Conservation (phyloP, 1,140 invertebrate species). For the Psilanteris sp. region DNA sequence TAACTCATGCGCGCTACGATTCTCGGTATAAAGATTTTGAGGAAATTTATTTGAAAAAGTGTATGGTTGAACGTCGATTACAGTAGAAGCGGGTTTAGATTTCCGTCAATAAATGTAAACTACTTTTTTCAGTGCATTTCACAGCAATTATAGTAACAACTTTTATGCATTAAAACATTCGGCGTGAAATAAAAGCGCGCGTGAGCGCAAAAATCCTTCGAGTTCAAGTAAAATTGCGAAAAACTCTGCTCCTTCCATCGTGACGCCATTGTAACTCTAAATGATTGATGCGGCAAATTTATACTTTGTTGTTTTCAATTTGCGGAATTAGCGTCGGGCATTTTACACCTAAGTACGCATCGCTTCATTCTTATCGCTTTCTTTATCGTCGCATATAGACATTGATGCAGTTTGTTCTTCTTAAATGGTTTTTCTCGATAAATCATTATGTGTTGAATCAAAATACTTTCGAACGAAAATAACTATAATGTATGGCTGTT, state of each 20-base stretch:
- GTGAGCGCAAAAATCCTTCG: conserved; percentile 1
- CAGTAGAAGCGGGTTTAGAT: conserved; percentile 15
- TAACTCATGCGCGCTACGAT: too few species aligned
- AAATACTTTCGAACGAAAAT: neutral
- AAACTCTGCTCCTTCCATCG: conserved; percentile 16
- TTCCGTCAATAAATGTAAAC: conserved; percentile 39
- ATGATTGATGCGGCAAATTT: conserved; percentile 46
- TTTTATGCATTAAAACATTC: conserved; percentile 59
- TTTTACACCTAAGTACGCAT: conserved; percentile 30
- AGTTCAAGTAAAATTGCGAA: conserved; percentile 8
- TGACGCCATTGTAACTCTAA: conserved; percentile 34
- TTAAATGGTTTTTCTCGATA: neutral
- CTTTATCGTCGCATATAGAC: conserved; percentile 13
- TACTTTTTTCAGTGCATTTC: conserved; percentile 30
- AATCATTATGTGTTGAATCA: neutral
- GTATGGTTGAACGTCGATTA: conserved; percentile 38
- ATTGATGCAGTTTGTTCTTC: conserved; percentile 2
- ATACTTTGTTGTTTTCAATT: conserved; percentile 62
- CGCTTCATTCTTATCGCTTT: conserved; percentile 19
- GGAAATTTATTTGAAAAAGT: too few species aligned
- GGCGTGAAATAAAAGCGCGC: conserved; percentile 1
- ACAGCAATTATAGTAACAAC: conserved; percentile 56
- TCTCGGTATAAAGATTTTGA: too few species aligned
- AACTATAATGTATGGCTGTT: neutral
- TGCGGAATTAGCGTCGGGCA: conserved; percentile 27